These are phyloP conservation scores for Polydrusus tereticollis DNA, from an alignment of 2,888 invertebrate species.

Conservation along the genomic window DNA sequence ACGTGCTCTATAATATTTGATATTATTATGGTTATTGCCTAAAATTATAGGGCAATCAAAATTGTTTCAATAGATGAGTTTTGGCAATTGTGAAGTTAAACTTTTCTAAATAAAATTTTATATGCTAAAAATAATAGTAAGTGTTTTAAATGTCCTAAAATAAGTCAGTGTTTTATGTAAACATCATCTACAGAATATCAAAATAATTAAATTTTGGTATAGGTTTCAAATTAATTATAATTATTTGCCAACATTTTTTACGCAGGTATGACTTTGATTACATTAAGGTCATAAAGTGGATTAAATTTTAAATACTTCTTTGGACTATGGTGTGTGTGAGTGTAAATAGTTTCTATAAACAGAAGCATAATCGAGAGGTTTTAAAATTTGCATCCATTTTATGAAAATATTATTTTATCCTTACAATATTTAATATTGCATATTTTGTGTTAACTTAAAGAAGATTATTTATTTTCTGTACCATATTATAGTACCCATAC, in stretches of 20 bases:
- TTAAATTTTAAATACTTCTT: neutral
- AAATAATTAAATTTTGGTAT: neutral
- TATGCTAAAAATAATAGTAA: neutral
- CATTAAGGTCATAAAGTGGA: neutral
- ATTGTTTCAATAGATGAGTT: neutral
- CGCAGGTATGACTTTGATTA: neutral
- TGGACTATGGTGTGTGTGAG: too few species aligned
- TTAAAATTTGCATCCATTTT: neutral
- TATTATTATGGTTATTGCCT: too few species aligned
- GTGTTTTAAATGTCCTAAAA: conserved; percentile 37
- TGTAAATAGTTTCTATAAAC: neutral
- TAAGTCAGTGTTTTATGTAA: conserved; percentile 43
- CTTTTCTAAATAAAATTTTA: conserved; percentile 1
- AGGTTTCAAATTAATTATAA: neutral
- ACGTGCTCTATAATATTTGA: too few species aligned
- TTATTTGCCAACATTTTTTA: neutral
- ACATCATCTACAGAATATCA: conserved; percentile 10
- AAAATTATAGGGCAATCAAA: too few species aligned
- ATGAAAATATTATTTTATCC: neutral
- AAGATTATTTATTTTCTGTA: conserved; percentile 23
- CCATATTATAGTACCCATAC: neutral
- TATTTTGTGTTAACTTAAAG: conserved; percentile 23
- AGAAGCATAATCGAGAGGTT: neutral
- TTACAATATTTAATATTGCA: neutral
- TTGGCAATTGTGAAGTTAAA: neutral